A percentile compares a stretch with the other conserved stretches of the same genome.
These are phyloP conservation scores for Percopsis omiscomaycus DNA, from an alignment of 2,797 vertebrate genomes.

Conservation along the genomic window DNA sequence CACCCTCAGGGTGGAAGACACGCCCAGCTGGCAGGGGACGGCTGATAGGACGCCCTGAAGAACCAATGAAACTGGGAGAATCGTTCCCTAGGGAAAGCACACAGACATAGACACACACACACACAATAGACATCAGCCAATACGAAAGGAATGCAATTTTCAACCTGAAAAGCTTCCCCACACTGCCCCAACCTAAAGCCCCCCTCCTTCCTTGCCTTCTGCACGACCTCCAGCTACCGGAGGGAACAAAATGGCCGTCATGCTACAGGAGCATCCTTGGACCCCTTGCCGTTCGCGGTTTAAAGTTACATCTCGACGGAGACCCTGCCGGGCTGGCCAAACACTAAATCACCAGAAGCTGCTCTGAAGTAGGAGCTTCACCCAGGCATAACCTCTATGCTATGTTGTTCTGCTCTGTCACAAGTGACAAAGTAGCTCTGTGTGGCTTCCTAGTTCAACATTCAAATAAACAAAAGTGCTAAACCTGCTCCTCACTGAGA, in stretches of 20 bases:
- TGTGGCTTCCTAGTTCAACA: slow-evolving; percentile 28
- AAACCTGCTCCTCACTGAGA: slow-evolving; percentile 5
- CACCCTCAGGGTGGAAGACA: slow-evolving; percentile 66
- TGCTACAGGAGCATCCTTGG: too few relatives aligned
- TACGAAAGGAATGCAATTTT: too few relatives aligned
- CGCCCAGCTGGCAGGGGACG: slow-evolving; percentile 46
- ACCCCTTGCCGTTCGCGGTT: neutral
- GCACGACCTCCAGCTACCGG: too few relatives aligned
- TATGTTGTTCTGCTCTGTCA: slow-evolving; percentile 18
- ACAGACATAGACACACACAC: neutral
- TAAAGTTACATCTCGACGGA: neutral
- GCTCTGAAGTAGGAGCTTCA: neutral
- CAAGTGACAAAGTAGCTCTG: slow-evolving; percentile 22
- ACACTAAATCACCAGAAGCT: neutral
- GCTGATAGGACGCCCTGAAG: slow-evolving; percentile 65
- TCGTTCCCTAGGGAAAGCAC: slow-evolving; percentile 52
- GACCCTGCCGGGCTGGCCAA: neutral
- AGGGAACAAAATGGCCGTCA: too few relatives aligned
- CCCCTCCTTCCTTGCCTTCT: too few relatives aligned
- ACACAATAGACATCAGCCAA: too few relatives aligned
- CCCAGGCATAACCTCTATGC: slow-evolving; percentile 15
- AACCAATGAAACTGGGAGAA: slow-evolving; percentile 65
- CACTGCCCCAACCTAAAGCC: too few relatives aligned
- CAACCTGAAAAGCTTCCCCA: too few relatives aligned
- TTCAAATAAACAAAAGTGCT: too few relatives aligned